phyloP scores from a whole-genome alignment of 2,113 vertebrate species.

The Scatophagus argus region DNA sequence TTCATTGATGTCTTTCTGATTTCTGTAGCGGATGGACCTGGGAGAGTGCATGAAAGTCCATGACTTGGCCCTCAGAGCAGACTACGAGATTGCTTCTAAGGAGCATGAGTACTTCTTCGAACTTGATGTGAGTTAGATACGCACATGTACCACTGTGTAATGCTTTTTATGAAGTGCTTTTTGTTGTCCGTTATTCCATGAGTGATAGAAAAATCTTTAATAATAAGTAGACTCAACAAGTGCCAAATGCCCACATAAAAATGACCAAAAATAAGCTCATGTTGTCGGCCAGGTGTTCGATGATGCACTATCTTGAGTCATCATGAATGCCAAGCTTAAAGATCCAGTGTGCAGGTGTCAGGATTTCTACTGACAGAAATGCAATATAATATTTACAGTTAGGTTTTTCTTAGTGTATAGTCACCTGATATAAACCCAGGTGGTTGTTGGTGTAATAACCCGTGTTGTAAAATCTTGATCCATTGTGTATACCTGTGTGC shows the following conservation, averaged over 20 bases:
- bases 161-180: too few relatives aligned
- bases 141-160: background rate
- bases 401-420: too few relatives aligned
- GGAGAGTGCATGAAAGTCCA: conserved; percentile 98
- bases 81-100: conserved; percentile 98
- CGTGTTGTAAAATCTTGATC: background rate
- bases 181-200: background rate
- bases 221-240: background rate
- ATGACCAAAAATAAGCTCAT: background rate
- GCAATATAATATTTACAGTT: too few relatives aligned
- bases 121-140: conserved; percentile 91
- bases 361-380: too few relatives aligned
- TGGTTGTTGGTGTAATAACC: background rate
- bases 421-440: too few relatives aligned
- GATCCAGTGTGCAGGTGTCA: too few relatives aligned
- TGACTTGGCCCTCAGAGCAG: conserved; percentile 96
- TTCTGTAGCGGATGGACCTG: conserved; percentile 95
- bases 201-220: background rate
- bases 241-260: background rate
- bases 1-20: conserved; percentile 30
- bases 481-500: background rate
- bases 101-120: conserved; percentile 99
- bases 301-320: too few relatives aligned
- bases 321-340: too few relatives aligned
- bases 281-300: too few relatives aligned